phyloP scores from a whole-genome alignment of 2,113 vertebrate species.

The Scortum barcoo region DNA sequence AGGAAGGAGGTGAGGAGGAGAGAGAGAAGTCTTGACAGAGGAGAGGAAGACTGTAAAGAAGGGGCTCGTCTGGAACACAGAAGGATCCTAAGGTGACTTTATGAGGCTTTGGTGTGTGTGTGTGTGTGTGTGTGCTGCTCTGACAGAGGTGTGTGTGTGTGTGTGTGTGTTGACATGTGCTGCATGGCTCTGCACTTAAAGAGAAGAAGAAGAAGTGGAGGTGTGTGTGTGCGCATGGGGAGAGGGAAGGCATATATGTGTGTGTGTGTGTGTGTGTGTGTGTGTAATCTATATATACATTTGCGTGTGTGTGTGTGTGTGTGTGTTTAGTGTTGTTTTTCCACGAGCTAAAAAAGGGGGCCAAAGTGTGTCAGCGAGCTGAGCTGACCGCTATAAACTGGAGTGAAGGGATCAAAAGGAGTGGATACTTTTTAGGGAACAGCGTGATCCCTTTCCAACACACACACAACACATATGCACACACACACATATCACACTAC shows the following conservation, averaged over 20 bases:
- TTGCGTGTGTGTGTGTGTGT: constrained; percentile 8
- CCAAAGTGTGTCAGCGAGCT: constrained; percentile 65
- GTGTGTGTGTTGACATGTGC: constrained; percentile 75
- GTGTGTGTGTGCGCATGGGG: constrained; percentile 32
- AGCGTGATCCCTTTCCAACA: constrained; percentile 54
- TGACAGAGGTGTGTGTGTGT: too few species aligned
- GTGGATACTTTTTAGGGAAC: constrained; percentile 76
- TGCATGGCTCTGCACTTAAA: constrained; percentile 66
- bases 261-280: not conserved
- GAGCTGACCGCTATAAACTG: constrained; percentile 78
- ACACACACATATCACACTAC: not conserved
- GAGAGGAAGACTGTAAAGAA: constrained; percentile 68
- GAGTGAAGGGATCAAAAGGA: constrained; percentile 84
- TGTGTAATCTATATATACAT: constrained; percentile 37
- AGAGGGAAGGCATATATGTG: not conserved
- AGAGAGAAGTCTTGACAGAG: constrained; percentile 70
- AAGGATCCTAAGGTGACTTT: constrained; percentile 85
- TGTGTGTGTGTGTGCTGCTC: constrained; percentile 39
- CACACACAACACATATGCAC: constrained; percentile 41
- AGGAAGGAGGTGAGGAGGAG: constrained; percentile 41
- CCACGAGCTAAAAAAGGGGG: constrained; percentile 52
- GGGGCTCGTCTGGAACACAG: constrained; percentile 75
- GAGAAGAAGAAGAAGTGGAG: constrained; percentile 51
- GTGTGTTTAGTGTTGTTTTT: constrained; percentile 60
- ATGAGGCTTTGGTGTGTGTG: constrained; percentile 54